Evolutionary conservation across 2,797 vertebrate genomes (phyloP), one percentile per base, ranked within the genome.

Genomic region (Hipposideros larvatus): DNA sequence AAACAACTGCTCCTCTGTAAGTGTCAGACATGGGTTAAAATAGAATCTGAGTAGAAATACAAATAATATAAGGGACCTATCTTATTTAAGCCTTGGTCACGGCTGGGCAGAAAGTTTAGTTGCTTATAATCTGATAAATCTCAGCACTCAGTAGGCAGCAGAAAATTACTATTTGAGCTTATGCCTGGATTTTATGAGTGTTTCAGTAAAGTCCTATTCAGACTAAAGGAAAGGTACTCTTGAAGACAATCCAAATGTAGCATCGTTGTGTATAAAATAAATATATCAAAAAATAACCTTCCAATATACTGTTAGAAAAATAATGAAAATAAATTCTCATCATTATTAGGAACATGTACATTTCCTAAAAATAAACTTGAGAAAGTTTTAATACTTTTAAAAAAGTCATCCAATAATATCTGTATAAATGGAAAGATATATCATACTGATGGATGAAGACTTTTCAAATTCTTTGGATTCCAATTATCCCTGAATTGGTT

Each of bases 11-110:
- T 82, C 11, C 43, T 95, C 57, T 90, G 11, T 77, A 87, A 87
- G 28, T 65, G 9, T 66, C 87, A 55, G 51, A n/a, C 26, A 73
- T 46, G 61, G 13, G 24, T 89, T 96, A 95, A 95, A 89, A 80
- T 48, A 74, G 68, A 79, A 71, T 73, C 63, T 46, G n/a, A 73
- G 22, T 37, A 63, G 22, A 31, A 83, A 83, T 71, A 71, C 19
- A 73, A 84, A 71, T 75, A 65, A 10, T 34, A 48, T 73, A 41
- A 73, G 46, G 41, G 31, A 51, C 5, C 21, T 93, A 10, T 41
- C 26, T 89, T 87, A 82, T 86, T 73, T 28, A 71, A 86, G 22
- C 13, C 24, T 78, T 92, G 11, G 19, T 66, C 59, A 83, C 59
- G 83, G 14, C 18, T 79, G n/a, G 41, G 13, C 14, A 96, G 57